These are phyloP conservation scores for Catocala sponsa DNA, from an alignment of 2,888 invertebrate species.

Conservation along the genomic window DNA sequence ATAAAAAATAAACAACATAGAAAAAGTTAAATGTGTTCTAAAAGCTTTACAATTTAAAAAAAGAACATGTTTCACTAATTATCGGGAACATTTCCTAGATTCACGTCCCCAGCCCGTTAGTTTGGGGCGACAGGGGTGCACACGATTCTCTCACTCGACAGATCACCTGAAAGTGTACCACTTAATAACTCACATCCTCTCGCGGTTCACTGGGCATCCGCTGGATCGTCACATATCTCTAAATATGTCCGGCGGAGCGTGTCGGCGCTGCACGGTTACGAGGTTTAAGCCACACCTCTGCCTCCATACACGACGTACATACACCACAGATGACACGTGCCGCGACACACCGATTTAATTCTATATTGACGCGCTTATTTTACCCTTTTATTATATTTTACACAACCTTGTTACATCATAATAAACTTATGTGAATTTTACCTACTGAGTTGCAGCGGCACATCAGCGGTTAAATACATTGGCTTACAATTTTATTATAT, in stretches of 20 bases:
- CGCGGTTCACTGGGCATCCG: constrained; percentile 86
- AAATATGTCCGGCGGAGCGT: constrained; percentile 84
- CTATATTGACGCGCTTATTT: too few relatives aligned
- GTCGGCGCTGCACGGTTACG: constrained; percentile 63
- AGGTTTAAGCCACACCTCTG: constrained; percentile 54
- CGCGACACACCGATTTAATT: too few relatives aligned
- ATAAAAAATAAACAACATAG: too few relatives aligned
- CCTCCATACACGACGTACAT: constrained; percentile 14
- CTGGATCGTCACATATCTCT: constrained; percentile 87
- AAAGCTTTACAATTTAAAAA: too few relatives aligned
- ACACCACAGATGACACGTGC: constrained; percentile 13
- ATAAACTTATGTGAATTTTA: too few relatives aligned
- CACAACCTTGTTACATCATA: too few relatives aligned
- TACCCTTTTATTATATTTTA: too few relatives aligned
- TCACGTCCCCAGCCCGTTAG: constrained; percentile 33
- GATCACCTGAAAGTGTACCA: constrained; percentile 87
- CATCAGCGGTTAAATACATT: too few relatives aligned
- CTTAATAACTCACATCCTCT: constrained; percentile 87
- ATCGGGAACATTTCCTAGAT: constrained; percentile 43
- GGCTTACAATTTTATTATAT: too few relatives aligned
- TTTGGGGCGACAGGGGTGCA: constrained; percentile 31
- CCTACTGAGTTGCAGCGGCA: too few relatives aligned
- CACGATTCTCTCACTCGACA: constrained; percentile 86
- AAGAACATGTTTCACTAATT: too few relatives aligned
- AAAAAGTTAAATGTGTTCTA: too few relatives aligned